Percentiles rank a stretch among this genome's conserved stretches.
Evolutionary conservation across 1,140 invertebrate species (phyloP).

Genomic region (Limonius californicus): DNA sequence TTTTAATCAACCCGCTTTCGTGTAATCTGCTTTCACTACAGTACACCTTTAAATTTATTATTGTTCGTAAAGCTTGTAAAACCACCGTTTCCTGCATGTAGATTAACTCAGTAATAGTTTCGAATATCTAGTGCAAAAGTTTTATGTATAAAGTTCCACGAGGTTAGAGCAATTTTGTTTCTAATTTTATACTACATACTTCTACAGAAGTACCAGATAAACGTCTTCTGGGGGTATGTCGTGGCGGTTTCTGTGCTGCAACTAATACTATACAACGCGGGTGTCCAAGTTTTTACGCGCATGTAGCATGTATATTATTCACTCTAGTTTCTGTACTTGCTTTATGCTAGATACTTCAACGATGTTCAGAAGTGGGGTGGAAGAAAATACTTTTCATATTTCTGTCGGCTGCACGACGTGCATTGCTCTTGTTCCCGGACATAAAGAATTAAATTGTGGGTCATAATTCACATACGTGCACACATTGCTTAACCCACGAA

Average conservation of each 20-base stretch:
- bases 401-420: slow-evolving; percentile 2
- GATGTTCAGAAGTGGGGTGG: background rate
- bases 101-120: background rate
- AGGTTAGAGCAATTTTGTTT: background rate
- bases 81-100: too few relatives aligned
- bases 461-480: slow-evolving; percentile 1
- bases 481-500: background rate
- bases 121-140: background rate
- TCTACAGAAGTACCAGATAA: background rate
- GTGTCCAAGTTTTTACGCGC: slow-evolving; percentile 13
- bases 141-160: background rate
- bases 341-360: slow-evolving; percentile 11
- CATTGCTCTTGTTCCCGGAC: background rate
- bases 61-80: too few relatives aligned
- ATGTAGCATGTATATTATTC: background rate
- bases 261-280: background rate
- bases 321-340: background rate
- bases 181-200: background rate
- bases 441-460: slow-evolving; percentile 7
- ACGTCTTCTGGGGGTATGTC: background rate
- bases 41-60: too few relatives aligned
- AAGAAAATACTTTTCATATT: slow-evolving; percentile 9
- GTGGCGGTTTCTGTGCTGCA: background rate
- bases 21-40: too few relatives aligned
- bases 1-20: too few relatives aligned